Conservation (phyloP, 2,888 invertebrate genomes). For the Pardosa pseudoannulata region DNA sequence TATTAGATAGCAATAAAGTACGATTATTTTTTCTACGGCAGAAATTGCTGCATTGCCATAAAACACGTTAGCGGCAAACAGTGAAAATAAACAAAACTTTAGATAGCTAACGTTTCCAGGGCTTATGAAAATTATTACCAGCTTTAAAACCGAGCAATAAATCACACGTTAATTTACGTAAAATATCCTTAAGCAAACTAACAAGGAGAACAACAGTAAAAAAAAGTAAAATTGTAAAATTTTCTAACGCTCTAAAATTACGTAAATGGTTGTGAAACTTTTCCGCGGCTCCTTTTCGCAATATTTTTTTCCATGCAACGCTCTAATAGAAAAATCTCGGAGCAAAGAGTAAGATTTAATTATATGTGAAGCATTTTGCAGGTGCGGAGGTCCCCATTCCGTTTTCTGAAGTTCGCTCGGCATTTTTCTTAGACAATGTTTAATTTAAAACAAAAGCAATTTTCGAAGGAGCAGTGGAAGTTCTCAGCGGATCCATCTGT, state of each 20-base stretch:
- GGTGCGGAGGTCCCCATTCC: conserved; percentile 33
- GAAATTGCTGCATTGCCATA: too few relatives aligned
- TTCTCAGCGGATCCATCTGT: too few relatives aligned
- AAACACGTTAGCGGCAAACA: too few relatives aligned
- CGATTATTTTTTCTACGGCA: too few relatives aligned
- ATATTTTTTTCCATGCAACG: conserved; percentile 4
- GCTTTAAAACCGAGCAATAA: too few relatives aligned
- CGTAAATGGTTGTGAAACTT: neutral
- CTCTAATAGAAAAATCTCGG: conserved; percentile 9
- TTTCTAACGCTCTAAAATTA: too few relatives aligned
- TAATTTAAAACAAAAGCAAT: conserved; percentile 34
- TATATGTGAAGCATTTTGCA: conserved; percentile 31
- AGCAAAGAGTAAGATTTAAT: conserved; percentile 44
- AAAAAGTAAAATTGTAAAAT: too few relatives aligned
- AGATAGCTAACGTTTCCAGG: too few relatives aligned
- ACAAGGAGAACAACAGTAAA: neutral
- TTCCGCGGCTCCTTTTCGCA: neutral
- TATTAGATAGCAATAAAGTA: too few relatives aligned
- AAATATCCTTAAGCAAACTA: neutral
- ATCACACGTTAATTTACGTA: neutral
- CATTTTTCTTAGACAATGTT: conserved; percentile 24
- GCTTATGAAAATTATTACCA: too few relatives aligned
- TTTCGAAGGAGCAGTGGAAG: too few relatives aligned
- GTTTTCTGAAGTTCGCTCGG: neutral
- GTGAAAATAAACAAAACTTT: too few relatives aligned